Conservation (phyloP, 2,888 invertebrate genomes). For the Thymelicus lineola region DNA sequence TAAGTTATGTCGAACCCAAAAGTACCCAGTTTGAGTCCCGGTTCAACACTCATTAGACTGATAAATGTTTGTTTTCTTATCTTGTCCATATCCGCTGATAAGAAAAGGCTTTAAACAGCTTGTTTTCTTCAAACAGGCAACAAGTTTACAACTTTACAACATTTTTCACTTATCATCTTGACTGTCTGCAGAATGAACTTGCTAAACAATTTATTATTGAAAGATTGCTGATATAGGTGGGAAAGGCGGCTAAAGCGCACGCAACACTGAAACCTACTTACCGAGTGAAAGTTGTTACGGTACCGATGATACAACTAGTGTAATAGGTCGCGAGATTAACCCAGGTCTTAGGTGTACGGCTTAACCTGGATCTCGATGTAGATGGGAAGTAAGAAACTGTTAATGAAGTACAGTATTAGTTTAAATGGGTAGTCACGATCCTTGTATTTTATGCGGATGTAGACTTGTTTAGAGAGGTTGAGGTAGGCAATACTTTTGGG, state of each 20-base stretch:
- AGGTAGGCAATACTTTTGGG: no score
- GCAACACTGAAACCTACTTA: constrained; percentile 57
- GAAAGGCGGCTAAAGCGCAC: constrained; percentile 25
- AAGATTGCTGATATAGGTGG: constrained; percentile 22
- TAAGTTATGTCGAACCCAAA: no score
- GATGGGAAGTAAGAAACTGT: constrained; percentile 4
- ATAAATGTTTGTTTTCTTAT: no score
- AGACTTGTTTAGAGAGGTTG: no score
- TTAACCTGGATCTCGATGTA: constrained; percentile 18
- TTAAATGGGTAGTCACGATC: no score
- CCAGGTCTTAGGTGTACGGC: constrained; percentile 18
- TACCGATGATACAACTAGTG: constrained; percentile 68
- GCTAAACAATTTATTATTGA: constrained; percentile 16
- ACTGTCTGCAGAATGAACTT: neutral
- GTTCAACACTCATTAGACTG: no score
- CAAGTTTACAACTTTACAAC: neutral
- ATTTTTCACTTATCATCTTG: neutral
- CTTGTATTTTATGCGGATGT: no score
- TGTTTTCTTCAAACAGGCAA: no score
- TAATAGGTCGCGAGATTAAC: constrained; percentile 68
- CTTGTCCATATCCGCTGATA: no score
- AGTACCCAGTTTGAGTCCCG: no score
- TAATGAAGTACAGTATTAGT: constrained; percentile 5
- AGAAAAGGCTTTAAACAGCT: no score
- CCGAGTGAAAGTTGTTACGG: constrained; percentile 66